Base-by-base conservation (phyloP, 2,113 vertebrate species). In the Cynocephalus volans region DNA sequence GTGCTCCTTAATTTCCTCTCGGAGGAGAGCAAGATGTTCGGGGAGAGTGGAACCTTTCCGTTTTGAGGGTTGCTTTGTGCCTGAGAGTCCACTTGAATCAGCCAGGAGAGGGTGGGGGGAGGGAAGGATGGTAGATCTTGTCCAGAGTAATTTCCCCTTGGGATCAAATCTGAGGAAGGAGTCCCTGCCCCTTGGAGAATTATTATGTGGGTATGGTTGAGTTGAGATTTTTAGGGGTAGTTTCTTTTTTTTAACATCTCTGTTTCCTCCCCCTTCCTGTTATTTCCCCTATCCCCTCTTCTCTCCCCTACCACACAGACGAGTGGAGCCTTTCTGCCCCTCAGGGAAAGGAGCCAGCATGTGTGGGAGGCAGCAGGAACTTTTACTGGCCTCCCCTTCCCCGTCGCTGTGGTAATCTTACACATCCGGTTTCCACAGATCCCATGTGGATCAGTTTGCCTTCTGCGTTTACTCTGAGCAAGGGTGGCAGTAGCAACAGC, bases 391-490 rank as follows among this genome's bases (percentile, higher is more conserved):
- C 56, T 13, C 36, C 62, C 65, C 70, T 50, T 96, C 80, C 92
- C 92, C 19, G 15, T 67, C 24, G 1, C 97, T 69, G 84, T 79
- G 65, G 33, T 36, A 10, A 88, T 83, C 97, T 70, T 54, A 79
- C 65, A 92, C 0, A 0, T 93, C 33, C 33, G 15, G n/a, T 79
- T 60, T 75, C 89, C 26, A 3, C 11, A 1, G 72, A 50, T 69
- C 82, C 67, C 36, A 18, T 0, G 0, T 45, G 52, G 31, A 94
- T 96, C 65, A n/a, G 48, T 95, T 96, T 91, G 93, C 85, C 79
- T 33, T 24, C 2, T 85, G 98, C 54, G 0, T 65, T 98, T 93
- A 90, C 56, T 86, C 91, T 33, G 89, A 41, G 41, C 90, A 93
- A 65, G 50, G 90, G 90, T 93, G 93, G 82, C 86, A 94, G 5